phyloP scores from a whole-genome alignment of 2,113 vertebrate species.

The Lampris megalopsis region DNA sequence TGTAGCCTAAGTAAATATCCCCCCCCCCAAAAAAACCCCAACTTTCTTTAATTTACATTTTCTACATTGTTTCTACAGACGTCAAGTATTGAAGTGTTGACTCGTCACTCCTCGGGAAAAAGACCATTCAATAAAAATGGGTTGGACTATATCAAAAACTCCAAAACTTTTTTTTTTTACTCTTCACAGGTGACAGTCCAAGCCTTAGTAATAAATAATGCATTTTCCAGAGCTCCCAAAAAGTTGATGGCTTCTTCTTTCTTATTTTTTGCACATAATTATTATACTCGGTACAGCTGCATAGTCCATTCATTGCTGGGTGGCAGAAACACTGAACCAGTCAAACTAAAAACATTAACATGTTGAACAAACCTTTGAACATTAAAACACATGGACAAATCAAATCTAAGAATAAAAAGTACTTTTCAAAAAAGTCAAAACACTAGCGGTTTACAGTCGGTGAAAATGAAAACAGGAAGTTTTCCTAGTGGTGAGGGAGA shows the following conservation, averaged over 20 bases:
- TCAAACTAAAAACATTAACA: slow-evolving; percentile 61
- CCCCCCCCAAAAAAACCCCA: background rate
- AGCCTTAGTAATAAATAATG: slow-evolving; percentile 51
- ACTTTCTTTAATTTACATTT: slow-evolving; percentile 7
- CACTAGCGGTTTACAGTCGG: slow-evolving; percentile 13
- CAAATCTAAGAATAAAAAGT: slow-evolving; percentile 17
- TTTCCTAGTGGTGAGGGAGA: slow-evolving; percentile 16
- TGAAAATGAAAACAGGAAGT: background rate
- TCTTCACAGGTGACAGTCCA: slow-evolving; percentile 48
- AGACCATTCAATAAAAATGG: slow-evolving; percentile 63
- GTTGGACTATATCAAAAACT: slow-evolving; percentile 47
- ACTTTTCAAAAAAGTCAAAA: slow-evolving; percentile 16
- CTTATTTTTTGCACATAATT: background rate
- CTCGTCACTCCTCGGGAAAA: slow-evolving; percentile 51
- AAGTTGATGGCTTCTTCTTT: slow-evolving; percentile 67
- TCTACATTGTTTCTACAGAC: slow-evolving; percentile 59
- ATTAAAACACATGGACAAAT: slow-evolving; percentile 48
- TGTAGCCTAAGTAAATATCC: background rate
- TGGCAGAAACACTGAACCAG: slow-evolving; percentile 46
- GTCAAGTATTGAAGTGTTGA: slow-evolving; percentile 62
- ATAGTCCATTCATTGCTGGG: slow-evolving; percentile 60
- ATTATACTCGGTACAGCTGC: slow-evolving; percentile 42
- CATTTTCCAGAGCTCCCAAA: slow-evolving; percentile 49
- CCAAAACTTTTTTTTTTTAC: slow-evolving; percentile 18
- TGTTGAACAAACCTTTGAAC: slow-evolving; percentile 57